These are phyloP conservation scores for Phrixothrix hirtus DNA, from an alignment of 2,888 invertebrate genomes.

Conservation along the genomic window DNA sequence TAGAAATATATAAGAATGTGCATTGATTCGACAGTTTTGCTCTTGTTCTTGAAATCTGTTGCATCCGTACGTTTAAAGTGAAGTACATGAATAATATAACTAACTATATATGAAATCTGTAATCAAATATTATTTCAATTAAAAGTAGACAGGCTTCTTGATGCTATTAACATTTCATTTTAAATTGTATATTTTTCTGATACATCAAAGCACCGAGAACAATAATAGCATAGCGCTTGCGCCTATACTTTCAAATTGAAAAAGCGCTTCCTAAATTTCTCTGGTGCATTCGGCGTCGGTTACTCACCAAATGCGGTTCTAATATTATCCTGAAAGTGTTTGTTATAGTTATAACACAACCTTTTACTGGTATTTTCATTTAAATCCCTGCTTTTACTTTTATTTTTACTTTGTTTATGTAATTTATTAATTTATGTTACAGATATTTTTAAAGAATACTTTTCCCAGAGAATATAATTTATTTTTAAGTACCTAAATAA, in stretches of 20 bases:
- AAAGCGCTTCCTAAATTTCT: slow-evolving; percentile 28
- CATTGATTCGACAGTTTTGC: too few relatives aligned
- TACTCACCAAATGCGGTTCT: slow-evolving; percentile 28
- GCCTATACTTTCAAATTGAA: slow-evolving; percentile 30
- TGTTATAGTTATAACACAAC: slow-evolving; percentile 1
- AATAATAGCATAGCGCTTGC: slow-evolving; percentile 24
- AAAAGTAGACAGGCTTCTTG: too few relatives aligned
- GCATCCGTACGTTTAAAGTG: too few relatives aligned
- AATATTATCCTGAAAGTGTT: slow-evolving; percentile 21
- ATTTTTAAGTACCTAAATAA: not conserved
- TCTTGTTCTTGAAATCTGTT: too few relatives aligned
- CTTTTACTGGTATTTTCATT: slow-evolving; percentile 11
- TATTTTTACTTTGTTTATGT: slow-evolving; percentile 8
- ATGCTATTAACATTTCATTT: too few relatives aligned
- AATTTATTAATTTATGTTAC: slow-evolving; percentile 1
- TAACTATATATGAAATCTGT: too few relatives aligned
- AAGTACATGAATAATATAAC: too few relatives aligned
- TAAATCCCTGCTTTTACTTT: slow-evolving; percentile 5
- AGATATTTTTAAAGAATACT: not conserved
- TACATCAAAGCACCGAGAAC: slow-evolving; percentile 1
- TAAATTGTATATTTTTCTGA: slow-evolving; percentile 10
- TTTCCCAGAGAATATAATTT: too few relatives aligned
- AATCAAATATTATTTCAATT: too few relatives aligned
- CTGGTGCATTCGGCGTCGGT: slow-evolving; percentile 33
- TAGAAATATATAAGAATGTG: too few relatives aligned